A percentile compares a stretch with the other conserved stretches of the same genome.
These are phyloP conservation scores for Phengaris alcon DNA, from an alignment of 2,888 invertebrate genomes.

Conservation along the genomic window DNA sequence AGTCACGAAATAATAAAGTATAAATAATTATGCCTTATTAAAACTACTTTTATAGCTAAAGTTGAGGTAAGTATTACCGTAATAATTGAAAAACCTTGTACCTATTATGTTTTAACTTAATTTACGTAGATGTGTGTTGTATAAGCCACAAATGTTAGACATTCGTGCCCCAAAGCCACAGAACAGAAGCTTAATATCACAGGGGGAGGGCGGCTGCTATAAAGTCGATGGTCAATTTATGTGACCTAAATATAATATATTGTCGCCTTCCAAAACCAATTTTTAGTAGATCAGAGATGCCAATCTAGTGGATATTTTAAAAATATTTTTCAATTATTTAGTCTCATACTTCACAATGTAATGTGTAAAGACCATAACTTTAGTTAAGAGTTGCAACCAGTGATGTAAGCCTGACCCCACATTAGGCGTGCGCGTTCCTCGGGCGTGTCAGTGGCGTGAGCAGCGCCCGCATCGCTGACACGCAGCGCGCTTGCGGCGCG, in stretches of 20 bases:
- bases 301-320: too few species aligned
- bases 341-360: background rate
- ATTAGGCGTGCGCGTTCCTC: too few species aligned
- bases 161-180: slow-evolving; percentile 12
- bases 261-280: too few species aligned
- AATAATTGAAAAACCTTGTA: background rate
- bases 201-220: background rate
- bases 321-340: background rate
- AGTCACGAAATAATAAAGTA: too few species aligned
- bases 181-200: background rate
- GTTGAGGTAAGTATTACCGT: too few species aligned
- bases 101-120: background rate
- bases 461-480: too few species aligned
- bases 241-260: too few species aligned
- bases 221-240: background rate
- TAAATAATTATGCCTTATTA: too few species aligned
- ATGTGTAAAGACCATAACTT: background rate
- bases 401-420: background rate
- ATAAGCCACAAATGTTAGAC: slow-evolving; percentile 1
- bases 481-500: too few species aligned
- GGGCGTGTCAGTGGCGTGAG: too few species aligned
- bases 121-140: background rate
- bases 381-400: background rate
- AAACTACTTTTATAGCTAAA: too few species aligned
- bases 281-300: too few species aligned